Evolutionary conservation across 2,888 invertebrate species (phyloP).

Genomic region (Anoplius nigerrimus): DNA sequence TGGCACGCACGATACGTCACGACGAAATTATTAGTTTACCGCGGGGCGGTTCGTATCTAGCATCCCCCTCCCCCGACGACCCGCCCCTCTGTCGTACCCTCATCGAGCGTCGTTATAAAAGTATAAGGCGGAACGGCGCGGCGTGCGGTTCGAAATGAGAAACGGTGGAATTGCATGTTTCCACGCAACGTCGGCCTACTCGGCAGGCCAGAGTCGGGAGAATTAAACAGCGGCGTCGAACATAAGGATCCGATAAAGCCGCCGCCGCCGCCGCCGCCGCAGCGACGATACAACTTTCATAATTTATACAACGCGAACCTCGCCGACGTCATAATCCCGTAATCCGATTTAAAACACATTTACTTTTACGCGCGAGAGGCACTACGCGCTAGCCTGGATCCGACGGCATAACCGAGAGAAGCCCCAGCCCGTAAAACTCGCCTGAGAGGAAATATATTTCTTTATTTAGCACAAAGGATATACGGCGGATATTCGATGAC

Average conservation of each 20-base stretch:
- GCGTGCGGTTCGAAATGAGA: too few species aligned
- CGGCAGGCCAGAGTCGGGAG: not conserved
- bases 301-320: not conserved
- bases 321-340: conserved; percentile 23
- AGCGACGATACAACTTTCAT: conserved; percentile 14
- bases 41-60: too few species aligned
- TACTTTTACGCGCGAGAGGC: conserved; percentile 22
- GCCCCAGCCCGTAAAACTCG: conserved; percentile 4
- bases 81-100: too few species aligned
- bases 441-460: not conserved
- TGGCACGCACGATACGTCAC: too few species aligned
- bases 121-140: too few species aligned
- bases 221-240: not conserved
- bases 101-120: too few species aligned
- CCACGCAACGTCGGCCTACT: not conserved
- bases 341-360: conserved; percentile 33
- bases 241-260: not conserved
- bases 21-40: too few species aligned
- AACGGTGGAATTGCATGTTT: not conserved
- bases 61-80: too few species aligned
- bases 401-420: conserved; percentile 8
- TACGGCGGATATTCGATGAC: conserved; percentile 9
- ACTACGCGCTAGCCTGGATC: not conserved
- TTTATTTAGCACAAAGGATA: conserved; percentile 4
- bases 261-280: too few species aligned